Evolutionary conservation across 2,888 invertebrate genomes (phyloP).

Genomic region (Andricus curvator): DNA sequence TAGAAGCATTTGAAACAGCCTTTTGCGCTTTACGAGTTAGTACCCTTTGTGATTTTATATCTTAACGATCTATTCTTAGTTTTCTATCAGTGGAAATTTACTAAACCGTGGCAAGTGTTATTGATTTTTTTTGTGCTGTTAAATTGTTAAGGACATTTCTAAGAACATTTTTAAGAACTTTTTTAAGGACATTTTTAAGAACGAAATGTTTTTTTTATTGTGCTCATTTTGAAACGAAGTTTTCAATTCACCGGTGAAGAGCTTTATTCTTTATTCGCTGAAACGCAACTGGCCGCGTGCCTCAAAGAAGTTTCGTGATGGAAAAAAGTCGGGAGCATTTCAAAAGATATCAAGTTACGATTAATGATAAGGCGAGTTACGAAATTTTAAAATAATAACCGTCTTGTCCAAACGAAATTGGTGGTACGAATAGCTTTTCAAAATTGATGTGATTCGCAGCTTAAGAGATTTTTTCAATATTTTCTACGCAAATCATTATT

Average conservation of each 20-base stretch:
- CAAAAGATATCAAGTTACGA: slow-evolving; percentile 38
- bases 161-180: neutral
- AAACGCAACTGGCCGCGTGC: neutral
- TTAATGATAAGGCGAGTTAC: slow-evolving; percentile 23
- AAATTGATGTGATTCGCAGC: slow-evolving; percentile 33
- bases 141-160: slow-evolving; percentile 10
- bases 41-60: slow-evolving; percentile 52
- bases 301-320: slow-evolving; percentile 12
- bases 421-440: slow-evolving; percentile 28
- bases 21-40: slow-evolving; percentile 49
- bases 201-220: neutral
- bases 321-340: slow-evolving; percentile 27
- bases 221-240: slow-evolving; percentile 7
- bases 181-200: neutral
- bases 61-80: slow-evolving; percentile 48
- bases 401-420: slow-evolving; percentile 15
- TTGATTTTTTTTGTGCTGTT: slow-evolving; percentile 11
- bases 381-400: slow-evolving; percentile 4
- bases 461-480: slow-evolving; percentile 32
- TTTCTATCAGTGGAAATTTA: slow-evolving; percentile 5
- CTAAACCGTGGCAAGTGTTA: neutral
- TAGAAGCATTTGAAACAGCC: slow-evolving; percentile 43
- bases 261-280: neutral
- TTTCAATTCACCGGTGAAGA: slow-evolving; percentile 6
- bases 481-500: slow-evolving; percentile 17